Percentiles rank a stretch among this genome's conserved stretches.
phyloP scores from a whole-genome alignment of 2,113 vertebrate species.

The Coptodon rendalli region DNA sequence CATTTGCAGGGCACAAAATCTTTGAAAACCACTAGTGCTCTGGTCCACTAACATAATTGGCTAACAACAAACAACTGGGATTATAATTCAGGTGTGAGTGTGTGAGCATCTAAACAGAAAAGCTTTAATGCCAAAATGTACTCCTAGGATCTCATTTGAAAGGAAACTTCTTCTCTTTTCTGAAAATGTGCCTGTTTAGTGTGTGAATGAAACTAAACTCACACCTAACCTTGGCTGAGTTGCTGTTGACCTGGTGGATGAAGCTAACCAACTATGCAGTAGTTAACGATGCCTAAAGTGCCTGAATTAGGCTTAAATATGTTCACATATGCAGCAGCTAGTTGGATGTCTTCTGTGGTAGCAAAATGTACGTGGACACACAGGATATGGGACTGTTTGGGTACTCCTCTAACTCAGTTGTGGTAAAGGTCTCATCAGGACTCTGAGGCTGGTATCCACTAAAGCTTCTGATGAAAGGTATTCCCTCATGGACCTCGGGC shows the following conservation, averaged over 20 bases:
- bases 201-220: not conserved
- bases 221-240: not conserved
- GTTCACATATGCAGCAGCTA: not conserved
- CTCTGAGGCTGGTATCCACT: slow-evolving; percentile 10
- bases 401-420: not conserved
- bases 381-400: not conserved
- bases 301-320: not conserved
- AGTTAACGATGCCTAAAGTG: not conserved
- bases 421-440: not conserved
- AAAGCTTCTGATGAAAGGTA: not conserved
- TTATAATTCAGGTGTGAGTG: not conserved
- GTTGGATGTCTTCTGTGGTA: not conserved
- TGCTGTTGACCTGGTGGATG: not conserved
- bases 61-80: not conserved
- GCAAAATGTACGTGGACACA: slow-evolving; percentile 3
- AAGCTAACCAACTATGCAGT: not conserved
- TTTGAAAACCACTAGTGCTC: not conserved
- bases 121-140: not conserved
- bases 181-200: not conserved
- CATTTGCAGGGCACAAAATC: not conserved
- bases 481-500: not conserved
- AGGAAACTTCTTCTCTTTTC: not conserved
- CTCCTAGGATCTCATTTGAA: not conserved
- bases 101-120: not conserved
- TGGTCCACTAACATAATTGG: not conserved